Percentiles rank a stretch among this genome's conserved stretches.
These are phyloP conservation scores for Telenomus remus DNA, from an alignment of 1,140 invertebrate species.

Conservation along the genomic window DNA sequence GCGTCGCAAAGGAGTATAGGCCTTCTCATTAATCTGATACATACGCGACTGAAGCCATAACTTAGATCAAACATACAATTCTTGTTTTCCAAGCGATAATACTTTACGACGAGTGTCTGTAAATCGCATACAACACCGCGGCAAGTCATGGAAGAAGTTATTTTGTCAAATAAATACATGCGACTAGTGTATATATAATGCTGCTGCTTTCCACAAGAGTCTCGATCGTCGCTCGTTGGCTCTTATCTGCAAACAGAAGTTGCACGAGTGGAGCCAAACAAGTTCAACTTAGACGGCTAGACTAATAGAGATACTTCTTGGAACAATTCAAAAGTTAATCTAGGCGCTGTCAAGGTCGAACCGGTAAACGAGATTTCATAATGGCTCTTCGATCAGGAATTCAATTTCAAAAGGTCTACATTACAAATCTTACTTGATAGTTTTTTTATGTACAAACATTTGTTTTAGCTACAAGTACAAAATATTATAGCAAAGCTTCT, in stretches of 20 bases:
- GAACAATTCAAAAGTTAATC: slow-evolving; percentile 64
- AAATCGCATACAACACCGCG: slow-evolving; percentile 40
- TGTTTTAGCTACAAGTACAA: slow-evolving; percentile 46
- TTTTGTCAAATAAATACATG: slow-evolving; percentile 56
- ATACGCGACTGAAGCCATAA: slow-evolving; percentile 41
- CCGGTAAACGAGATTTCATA: slow-evolving; percentile 37
- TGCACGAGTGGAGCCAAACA: slow-evolving; percentile 30
- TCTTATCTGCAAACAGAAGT: slow-evolving; percentile 25
- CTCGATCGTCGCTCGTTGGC: slow-evolving; percentile 48
- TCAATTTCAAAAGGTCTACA: slow-evolving; percentile 2
- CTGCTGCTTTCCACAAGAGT: slow-evolving; percentile 47
- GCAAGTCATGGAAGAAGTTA: slow-evolving; percentile 48
- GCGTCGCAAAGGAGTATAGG: slow-evolving; percentile 30
- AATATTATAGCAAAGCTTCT: slow-evolving; percentile 36
- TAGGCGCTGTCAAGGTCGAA: slow-evolving; percentile 61
- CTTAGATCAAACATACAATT: slow-evolving; percentile 48
- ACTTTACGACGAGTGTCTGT: slow-evolving; percentile 38
- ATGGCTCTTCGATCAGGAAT: neutral
- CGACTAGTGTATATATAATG: slow-evolving; percentile 46
- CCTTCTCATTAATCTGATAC: slow-evolving; percentile 44
- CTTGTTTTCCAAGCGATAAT: slow-evolving; percentile 57
- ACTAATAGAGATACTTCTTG: slow-evolving; percentile 46
- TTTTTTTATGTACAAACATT: slow-evolving; percentile 9
- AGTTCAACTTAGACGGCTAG: slow-evolving; percentile 45
- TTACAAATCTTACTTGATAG: slow-evolving; percentile 28